Evolutionary conservation across 1,140 invertebrate species (phyloP).

Genomic region (Cydia strobilella): DNA sequence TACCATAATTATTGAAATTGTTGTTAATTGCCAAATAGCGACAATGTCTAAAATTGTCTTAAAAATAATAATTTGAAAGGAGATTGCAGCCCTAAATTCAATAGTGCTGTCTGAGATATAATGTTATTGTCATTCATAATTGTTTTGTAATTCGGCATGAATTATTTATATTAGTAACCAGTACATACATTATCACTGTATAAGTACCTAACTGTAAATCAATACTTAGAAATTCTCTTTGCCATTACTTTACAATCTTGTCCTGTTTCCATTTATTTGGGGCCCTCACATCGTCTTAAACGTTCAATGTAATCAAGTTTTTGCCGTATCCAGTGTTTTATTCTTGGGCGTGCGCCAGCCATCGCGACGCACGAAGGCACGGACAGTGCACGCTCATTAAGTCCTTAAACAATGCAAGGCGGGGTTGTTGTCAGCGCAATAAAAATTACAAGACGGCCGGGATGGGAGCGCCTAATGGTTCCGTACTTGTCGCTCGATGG

Average conservation of each 20-base stretch:
- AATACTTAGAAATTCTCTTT: background rate
- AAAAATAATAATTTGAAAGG: background rate
- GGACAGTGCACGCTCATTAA: slow-evolving; percentile 54
- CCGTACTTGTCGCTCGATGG: slow-evolving; percentile 53
- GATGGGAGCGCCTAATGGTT: slow-evolving; percentile 72
- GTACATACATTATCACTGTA: background rate
- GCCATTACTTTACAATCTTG: too few species aligned
- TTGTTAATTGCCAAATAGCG: slow-evolving; percentile 8
- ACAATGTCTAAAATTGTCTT: background rate
- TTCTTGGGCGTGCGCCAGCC: slow-evolving; percentile 29
- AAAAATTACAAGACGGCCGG: slow-evolving; percentile 71
- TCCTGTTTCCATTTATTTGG: background rate
- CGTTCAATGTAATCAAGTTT: background rate
- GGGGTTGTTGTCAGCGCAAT: slow-evolving; percentile 65
- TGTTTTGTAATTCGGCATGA: background rate
- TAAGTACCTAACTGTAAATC: background rate
- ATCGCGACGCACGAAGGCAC: slow-evolving; percentile 36
- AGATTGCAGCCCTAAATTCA: background rate
- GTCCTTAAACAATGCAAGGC: slow-evolving; percentile 70
- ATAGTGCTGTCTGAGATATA: background rate
- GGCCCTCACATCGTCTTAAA: background rate
- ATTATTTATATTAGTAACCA: too few species aligned
- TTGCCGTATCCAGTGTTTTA: slow-evolving; percentile 34
- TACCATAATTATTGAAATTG: slow-evolving; percentile 1
- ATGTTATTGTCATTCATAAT: background rate